phyloP scores from a whole-genome alignment of 2,888 invertebrate species.

The Agrochola lota region DNA sequence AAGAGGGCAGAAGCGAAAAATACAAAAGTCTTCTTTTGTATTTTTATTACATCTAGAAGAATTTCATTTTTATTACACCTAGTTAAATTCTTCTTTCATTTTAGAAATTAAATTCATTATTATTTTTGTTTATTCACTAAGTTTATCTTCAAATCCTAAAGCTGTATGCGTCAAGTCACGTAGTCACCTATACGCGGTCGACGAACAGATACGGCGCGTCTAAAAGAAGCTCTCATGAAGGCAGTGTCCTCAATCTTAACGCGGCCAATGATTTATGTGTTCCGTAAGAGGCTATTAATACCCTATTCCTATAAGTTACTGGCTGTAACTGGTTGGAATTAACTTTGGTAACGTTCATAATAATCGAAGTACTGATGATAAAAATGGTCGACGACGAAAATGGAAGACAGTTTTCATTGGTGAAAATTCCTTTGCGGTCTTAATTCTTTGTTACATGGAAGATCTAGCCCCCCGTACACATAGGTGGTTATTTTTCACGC shows the following conservation, averaged over 20 bases:
- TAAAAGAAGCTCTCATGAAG: conserved; percentile 7
- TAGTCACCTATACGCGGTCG: not conserved
- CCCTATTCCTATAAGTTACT: not conserved
- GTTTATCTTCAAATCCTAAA: not conserved
- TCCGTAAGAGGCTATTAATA: not conserved
- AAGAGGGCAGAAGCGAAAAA: no score
- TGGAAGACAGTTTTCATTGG: not conserved
- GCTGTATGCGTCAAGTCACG: conserved; percentile 5
- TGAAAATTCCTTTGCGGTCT: not conserved
- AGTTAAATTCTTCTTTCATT: not conserved
- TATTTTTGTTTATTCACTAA: not conserved
- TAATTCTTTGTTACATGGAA: not conserved
- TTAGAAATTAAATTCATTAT: not conserved
- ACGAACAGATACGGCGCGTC: conserved; percentile 12
- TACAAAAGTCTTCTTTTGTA: no score
- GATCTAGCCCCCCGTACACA: not conserved
- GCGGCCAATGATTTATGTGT: conserved; percentile 1
- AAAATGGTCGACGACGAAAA: no score
- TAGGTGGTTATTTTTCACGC: no score
- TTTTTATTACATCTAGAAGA: no score
- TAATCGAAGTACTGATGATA: not conserved
- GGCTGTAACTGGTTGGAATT: not conserved
- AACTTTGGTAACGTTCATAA: not conserved
- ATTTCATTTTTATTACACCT: not conserved
- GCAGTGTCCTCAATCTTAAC: conserved; percentile 16